Conservation (phyloP, 2,113 vertebrate genomes). For the Gymnogyps californianus region DNA sequence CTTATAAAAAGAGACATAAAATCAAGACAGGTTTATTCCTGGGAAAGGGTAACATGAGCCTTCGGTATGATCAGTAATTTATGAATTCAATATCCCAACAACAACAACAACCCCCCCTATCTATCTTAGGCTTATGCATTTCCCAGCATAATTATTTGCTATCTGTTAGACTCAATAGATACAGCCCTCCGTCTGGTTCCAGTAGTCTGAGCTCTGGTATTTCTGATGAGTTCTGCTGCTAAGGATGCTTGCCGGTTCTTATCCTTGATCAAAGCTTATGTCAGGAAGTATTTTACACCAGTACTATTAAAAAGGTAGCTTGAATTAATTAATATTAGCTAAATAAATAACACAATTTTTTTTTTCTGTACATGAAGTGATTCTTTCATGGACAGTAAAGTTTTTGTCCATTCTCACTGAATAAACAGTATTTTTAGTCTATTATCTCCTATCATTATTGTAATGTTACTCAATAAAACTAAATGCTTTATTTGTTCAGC, state of each 20-base stretch:
- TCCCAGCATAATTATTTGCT: not conserved
- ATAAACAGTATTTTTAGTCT: slow-evolving; percentile 63
- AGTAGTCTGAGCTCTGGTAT: not conserved
- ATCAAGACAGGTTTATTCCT: not conserved
- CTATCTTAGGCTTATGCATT: not conserved
- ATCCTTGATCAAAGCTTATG: not conserved
- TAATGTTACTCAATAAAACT: slow-evolving; percentile 66
- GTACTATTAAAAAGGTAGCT: slow-evolving; percentile 5
- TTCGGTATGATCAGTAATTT: not conserved
- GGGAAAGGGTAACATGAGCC: not conserved
- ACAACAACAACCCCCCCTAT: not conserved
- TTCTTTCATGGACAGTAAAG: slow-evolving; percentile 50
- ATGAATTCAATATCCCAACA: not conserved
- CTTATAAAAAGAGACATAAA: not conserved
- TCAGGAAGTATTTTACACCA: slow-evolving; percentile 18
- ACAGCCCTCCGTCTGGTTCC: not conserved
- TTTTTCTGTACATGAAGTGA: slow-evolving; percentile 5
- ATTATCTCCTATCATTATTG: slow-evolving; percentile 71
- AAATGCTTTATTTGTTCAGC: slow-evolving; percentile 72
- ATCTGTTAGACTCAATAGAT: not conserved
- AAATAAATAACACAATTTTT: slow-evolving; percentile 21
- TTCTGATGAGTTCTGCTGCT: not conserved
- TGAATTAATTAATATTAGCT: not conserved
- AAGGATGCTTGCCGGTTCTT: not conserved
- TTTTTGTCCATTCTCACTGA: slow-evolving; percentile 61